Percentiles rank a stretch among this genome's conserved stretches.
phyloP scores from a whole-genome alignment of 2,888 invertebrate species.

The Drosophila gaucha region DNA sequence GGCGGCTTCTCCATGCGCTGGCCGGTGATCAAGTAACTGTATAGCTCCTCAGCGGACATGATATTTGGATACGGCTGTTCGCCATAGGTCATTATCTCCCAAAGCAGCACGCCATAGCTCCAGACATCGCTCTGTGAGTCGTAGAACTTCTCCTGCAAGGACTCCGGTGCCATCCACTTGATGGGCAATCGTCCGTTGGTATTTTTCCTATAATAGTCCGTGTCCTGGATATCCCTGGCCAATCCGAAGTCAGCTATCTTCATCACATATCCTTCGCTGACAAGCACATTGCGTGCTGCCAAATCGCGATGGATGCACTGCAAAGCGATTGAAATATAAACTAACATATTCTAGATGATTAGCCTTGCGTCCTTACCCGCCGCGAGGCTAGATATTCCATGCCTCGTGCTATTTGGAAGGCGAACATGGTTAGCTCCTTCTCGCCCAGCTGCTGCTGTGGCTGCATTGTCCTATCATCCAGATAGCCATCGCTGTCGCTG shows the following conservation, averaged over 20 bases:
- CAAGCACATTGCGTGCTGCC: constrained; percentile 98
- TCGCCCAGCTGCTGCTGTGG: constrained; percentile 87
- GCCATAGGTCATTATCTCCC: constrained; percentile 99
- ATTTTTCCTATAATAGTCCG: constrained; percentile 98
- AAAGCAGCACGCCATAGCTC: constrained; percentile 97
- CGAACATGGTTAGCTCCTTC: constrained; percentile 97
- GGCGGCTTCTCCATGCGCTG: constrained; percentile 98
- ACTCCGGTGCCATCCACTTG: constrained; percentile 99
- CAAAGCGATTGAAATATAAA: constrained; percentile 40
- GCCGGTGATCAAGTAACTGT: constrained; percentile 95
- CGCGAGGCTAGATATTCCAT: constrained; percentile 99
- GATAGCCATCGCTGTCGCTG: constrained; percentile 74
- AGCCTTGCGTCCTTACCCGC: constrained; percentile 84
- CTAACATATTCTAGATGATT: neutral
- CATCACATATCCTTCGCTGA: constrained; percentile 95
- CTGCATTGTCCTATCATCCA: constrained; percentile 60
- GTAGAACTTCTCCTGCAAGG: constrained; percentile 97
- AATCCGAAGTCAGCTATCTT: constrained; percentile 99
- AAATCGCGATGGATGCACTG: constrained; percentile 99
- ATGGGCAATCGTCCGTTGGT: constrained; percentile 98
- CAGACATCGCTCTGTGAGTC: constrained; percentile 97
- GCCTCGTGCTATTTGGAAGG: constrained; percentile 98
- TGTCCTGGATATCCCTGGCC: constrained; percentile 96
- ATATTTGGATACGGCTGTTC: constrained; percentile 99
- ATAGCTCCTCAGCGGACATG: constrained; percentile 96